Evolutionary conservation across 2,113 vertebrate genomes (phyloP).

Genomic region (Ictalurus punctatus): DNA sequence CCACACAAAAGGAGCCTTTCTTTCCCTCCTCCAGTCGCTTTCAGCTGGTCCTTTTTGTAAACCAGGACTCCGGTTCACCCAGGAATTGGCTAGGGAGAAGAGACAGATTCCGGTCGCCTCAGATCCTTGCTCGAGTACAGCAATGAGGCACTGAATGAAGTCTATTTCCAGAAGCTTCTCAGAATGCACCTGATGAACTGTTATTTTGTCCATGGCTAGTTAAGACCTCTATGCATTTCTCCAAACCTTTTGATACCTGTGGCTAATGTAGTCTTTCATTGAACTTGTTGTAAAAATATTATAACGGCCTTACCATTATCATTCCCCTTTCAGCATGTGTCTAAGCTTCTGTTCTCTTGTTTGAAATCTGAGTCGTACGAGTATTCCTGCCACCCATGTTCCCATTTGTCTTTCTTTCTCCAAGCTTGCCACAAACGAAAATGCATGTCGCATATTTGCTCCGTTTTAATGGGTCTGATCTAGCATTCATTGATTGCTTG

Average conservation of each 20-base stretch:
- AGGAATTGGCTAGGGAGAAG: slow-evolving; percentile 48
- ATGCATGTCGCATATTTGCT: neutral
- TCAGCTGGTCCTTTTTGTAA: slow-evolving; percentile 58
- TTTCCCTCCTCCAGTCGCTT: slow-evolving; percentile 53
- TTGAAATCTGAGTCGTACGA: neutral
- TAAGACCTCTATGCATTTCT: neutral
- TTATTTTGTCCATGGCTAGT: neutral
- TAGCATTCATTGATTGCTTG: slow-evolving; percentile 1
- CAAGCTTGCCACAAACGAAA: neutral
- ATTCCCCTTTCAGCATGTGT: neutral
- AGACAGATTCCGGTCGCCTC: slow-evolving; percentile 51
- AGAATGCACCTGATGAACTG: slow-evolving; percentile 46
- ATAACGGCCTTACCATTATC: neutral
- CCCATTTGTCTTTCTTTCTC: neutral
- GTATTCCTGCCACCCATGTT: neutral
- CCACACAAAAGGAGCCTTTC: slow-evolving; percentile 67
- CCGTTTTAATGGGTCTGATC: neutral
- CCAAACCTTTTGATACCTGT: neutral
- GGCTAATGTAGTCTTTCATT: neutral
- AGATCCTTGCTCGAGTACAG: slow-evolving; percentile 1
- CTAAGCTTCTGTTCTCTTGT: neutral
- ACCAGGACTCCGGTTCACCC: slow-evolving; percentile 35
- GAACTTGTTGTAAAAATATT: neutral
- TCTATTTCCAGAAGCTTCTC: slow-evolving; percentile 10
- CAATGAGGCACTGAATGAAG: slow-evolving; percentile 16